phyloP scores from a whole-genome alignment of 2,113 vertebrate species.

The Syngnathoides biaculeatus region DNA sequence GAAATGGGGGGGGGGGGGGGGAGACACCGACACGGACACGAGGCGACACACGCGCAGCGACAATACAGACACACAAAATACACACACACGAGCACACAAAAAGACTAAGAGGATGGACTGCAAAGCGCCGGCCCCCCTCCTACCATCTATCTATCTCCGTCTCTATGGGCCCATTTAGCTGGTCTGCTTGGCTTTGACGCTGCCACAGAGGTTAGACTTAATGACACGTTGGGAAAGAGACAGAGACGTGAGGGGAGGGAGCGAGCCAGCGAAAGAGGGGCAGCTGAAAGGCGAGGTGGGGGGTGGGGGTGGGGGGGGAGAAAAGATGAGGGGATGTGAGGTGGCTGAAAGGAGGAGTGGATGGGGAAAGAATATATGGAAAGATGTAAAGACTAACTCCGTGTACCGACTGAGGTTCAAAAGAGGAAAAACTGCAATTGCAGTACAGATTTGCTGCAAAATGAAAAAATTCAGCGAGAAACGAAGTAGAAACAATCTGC shows the following conservation, averaged over 20 bases:
- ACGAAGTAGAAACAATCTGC: too few relatives aligned
- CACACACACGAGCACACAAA: slow-evolving; percentile 26
- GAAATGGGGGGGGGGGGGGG: slow-evolving; percentile 44
- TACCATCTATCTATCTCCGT: slow-evolving; percentile 58
- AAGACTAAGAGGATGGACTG: slow-evolving; percentile 51
- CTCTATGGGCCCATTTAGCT: slow-evolving; percentile 52
- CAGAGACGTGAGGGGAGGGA: slow-evolving; percentile 26
- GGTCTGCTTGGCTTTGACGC: slow-evolving; percentile 58
- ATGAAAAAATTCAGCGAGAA: too few relatives aligned
- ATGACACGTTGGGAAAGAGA: slow-evolving; percentile 62
- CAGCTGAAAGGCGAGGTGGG: neutral
- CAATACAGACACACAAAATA: slow-evolving; percentile 31
- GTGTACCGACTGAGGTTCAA: neutral
- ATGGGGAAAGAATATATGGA: neutral
- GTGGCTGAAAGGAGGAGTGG: neutral
- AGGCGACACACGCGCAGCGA: slow-evolving; percentile 22
- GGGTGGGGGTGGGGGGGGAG: neutral
- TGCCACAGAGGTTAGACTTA: slow-evolving; percentile 68
- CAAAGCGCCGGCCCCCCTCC: slow-evolving; percentile 41
- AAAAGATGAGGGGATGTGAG: slow-evolving; percentile 5
- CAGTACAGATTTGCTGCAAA: too few relatives aligned
- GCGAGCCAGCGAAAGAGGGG: slow-evolving; percentile 11
- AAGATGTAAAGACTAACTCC: neutral
- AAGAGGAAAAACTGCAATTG: too few relatives aligned
- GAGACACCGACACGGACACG: slow-evolving; percentile 43